These are phyloP conservation scores for Myotis yumanensis DNA, from an alignment of 2,113 vertebrate species.

Conservation along the genomic window DNA sequence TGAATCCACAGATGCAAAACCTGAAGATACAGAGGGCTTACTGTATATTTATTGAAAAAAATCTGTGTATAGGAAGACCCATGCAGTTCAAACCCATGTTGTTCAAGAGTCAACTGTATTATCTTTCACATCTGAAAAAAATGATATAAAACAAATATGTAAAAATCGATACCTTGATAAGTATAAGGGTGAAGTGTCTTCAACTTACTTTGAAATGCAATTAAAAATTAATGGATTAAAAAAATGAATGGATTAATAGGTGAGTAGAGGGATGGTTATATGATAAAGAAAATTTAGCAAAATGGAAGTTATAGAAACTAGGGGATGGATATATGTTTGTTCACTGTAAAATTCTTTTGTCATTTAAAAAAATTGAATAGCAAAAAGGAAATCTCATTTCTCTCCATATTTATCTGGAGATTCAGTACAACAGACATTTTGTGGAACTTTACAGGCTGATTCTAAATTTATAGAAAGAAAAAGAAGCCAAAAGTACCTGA, in stretches of 20 bases:
- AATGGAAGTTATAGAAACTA: neutral
- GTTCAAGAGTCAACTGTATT: neutral
- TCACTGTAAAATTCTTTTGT: neutral
- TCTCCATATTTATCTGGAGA: neutral
- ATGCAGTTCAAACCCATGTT: neutral
- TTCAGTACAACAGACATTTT: neutral
- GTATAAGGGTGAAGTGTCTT: neutral
- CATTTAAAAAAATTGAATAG: neutral
- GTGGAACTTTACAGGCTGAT: neutral
- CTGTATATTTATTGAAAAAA: neutral
- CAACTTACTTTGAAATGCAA: neutral
- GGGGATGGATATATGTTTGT: neutral
- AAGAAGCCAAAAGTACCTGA: neutral
- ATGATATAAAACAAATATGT: neutral
- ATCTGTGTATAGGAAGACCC: neutral
- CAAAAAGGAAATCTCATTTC: neutral
- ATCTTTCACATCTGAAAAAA: neutral
- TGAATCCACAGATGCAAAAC: neutral
- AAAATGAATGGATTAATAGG: neutral
- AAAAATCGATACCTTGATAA: neutral
- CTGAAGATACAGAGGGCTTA: neutral
- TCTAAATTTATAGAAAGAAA: neutral
- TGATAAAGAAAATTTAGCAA: neutral
- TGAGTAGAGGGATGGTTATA: neutral
- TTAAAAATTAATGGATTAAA: neutral